These are phyloP conservation scores for Meriones psammophilus DNA, from an alignment of 2,797 vertebrate genomes.

Conservation along the genomic window DNA sequence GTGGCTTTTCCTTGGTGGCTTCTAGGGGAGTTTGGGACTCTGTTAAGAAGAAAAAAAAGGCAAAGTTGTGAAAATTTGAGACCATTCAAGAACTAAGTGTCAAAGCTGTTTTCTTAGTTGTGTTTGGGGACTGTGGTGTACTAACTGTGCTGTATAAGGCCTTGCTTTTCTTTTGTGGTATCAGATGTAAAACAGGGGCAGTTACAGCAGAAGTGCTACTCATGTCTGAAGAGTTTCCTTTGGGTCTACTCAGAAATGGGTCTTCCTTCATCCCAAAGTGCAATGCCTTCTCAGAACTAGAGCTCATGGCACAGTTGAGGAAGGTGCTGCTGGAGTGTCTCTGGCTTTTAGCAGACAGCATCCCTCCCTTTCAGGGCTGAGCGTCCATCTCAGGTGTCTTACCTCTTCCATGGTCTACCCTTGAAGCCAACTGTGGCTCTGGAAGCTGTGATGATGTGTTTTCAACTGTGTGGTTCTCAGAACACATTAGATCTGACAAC, in stretches of 20 bases:
- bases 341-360: constrained; percentile 7
- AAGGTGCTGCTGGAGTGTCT: neutral
- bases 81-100: neutral
- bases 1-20: neutral
- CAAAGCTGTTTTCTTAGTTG: constrained; percentile 48
- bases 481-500: neutral
- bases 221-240: constrained; percentile 18
- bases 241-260: constrained; percentile 8
- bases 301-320: neutral
- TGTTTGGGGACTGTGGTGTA: constrained; percentile 40
- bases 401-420: neutral
- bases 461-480: constrained; percentile 20
- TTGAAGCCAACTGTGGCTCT: neutral
- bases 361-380: neutral
- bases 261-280: neutral
- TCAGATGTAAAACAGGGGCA: neutral
- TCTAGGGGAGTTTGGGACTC: neutral
- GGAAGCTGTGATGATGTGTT: neutral
- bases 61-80: neutral
- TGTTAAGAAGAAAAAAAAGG: neutral
- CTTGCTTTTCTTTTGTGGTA: neutral
- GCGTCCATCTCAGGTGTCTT: neutral
- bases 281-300: neutral
- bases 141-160: neutral
- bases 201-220: neutral